These are phyloP conservation scores for Balanococcus diminutus DNA, from an alignment of 2,888 invertebrate species.

Conservation along the genomic window DNA sequence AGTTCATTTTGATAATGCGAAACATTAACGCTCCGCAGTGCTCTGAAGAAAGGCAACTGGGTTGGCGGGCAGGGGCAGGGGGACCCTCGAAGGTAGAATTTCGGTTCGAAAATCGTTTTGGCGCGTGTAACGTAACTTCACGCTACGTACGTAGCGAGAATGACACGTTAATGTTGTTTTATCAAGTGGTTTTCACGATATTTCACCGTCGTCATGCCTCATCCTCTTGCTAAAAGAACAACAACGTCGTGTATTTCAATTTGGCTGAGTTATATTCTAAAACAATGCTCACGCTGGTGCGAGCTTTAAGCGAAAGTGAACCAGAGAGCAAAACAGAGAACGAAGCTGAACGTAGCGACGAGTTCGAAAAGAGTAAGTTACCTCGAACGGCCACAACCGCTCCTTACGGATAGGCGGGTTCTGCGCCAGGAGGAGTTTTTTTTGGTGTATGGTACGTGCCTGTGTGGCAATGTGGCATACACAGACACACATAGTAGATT, in stretches of 20 bases:
- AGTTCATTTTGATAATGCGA: slow-evolving; percentile 7
- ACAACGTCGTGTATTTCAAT: neutral
- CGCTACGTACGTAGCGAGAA: neutral
- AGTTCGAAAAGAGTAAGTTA: neutral
- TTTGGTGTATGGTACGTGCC: neutral
- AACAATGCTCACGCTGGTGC: neutral
- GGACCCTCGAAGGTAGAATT: neutral
- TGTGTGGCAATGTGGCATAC: neutral
- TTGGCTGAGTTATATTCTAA: neutral
- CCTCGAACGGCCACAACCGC: neutral
- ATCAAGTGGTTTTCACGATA: neutral
- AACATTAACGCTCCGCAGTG: neutral
- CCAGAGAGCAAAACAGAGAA: neutral
- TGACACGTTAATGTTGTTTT: slow-evolving; percentile 9
- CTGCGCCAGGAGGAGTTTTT: no score
- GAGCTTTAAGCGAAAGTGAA: neutral
- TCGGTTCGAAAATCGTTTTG: neutral
- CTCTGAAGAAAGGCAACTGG: neutral
- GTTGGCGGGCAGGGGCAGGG: neutral
- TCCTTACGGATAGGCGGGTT: neutral
- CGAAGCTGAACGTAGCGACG: neutral
- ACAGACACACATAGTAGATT: neutral
- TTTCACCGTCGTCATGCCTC: neutral
- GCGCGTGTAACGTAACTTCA: no score
- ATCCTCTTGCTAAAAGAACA: neutral